Conservation (phyloP, 2,113 vertebrate genomes). For the Prochilodus magdalenae region DNA sequence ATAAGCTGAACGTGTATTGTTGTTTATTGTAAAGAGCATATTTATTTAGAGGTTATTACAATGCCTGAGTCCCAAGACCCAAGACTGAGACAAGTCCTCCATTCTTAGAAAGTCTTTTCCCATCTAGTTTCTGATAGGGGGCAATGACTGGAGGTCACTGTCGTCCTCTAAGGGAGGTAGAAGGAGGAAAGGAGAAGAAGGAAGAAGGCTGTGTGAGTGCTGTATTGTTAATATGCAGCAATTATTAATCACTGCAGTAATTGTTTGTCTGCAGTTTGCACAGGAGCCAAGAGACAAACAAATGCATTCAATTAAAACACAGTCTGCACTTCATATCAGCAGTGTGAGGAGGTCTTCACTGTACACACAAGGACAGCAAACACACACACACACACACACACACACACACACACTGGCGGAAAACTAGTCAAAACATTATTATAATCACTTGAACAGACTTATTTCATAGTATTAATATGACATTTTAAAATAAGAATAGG, state of each 20-base stretch:
- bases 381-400: constrained; percentile 26
- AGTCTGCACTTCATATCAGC: constrained; percentile 68
- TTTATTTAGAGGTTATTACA: too few relatives aligned
- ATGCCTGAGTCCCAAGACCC: too few relatives aligned
- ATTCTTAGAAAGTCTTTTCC: neutral
- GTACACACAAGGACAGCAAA: constrained; percentile 58
- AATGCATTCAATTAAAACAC: constrained; percentile 73
- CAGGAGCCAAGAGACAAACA: constrained; percentile 74
- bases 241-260: constrained; percentile 76
- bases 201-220: constrained; percentile 10
- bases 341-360: constrained; percentile 60
- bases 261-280: constrained; percentile 76
- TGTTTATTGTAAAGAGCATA: too few relatives aligned
- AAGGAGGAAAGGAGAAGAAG: neutral
- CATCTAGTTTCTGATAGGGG: neutral
- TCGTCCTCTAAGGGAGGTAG: neutral
- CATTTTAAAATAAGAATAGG: too few relatives aligned
- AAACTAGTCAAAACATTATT: too few relatives aligned
- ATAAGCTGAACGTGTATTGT: too few relatives aligned
- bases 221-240: constrained; percentile 64
- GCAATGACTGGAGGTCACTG: neutral
- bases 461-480: too few relatives aligned
- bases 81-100: neutral
- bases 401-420: constrained; percentile 3
- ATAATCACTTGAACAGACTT: too few relatives aligned